These are phyloP conservation scores for Eulimnadia texana DNA, from an alignment of 1,140 invertebrate genomes.

Conservation along the genomic window DNA sequence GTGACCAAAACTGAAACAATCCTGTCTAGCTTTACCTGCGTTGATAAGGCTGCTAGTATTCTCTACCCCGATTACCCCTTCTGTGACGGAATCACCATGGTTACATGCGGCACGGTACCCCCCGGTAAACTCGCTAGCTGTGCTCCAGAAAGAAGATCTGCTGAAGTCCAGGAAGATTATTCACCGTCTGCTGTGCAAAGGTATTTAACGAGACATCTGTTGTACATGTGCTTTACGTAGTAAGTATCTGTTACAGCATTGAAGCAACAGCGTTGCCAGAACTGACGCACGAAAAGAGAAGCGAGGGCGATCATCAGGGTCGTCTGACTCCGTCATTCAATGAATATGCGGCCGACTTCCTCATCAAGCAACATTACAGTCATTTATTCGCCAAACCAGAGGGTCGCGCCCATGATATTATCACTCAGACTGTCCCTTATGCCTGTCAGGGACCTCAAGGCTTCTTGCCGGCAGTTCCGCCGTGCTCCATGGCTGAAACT, in stretches of 20 bases:
- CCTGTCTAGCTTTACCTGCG: background rate
- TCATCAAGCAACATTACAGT: background rate
- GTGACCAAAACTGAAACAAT: background rate
- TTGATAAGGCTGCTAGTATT: background rate
- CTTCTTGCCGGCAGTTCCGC: background rate
- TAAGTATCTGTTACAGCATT: too few species aligned
- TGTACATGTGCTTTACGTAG: background rate
- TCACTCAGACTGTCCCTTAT: background rate
- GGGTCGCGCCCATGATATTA: background rate
- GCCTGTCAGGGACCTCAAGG: background rate
- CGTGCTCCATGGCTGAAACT: too few species aligned
- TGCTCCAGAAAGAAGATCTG: background rate
- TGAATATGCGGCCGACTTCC: background rate
- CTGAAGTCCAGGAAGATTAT: background rate
- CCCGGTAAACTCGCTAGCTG: background rate
- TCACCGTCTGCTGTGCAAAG: background rate
- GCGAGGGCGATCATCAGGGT: background rate
- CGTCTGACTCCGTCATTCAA: background rate
- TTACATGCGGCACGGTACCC: background rate
- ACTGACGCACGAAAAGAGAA: too few species aligned
- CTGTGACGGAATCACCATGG: background rate
- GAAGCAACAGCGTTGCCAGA: background rate
- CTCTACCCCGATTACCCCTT: background rate
- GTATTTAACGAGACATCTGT: too few species aligned
- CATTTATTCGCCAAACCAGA: background rate